These are phyloP conservation scores for Pegoplata infirma DNA, from an alignment of 2,888 invertebrate genomes.

Conservation along the genomic window DNA sequence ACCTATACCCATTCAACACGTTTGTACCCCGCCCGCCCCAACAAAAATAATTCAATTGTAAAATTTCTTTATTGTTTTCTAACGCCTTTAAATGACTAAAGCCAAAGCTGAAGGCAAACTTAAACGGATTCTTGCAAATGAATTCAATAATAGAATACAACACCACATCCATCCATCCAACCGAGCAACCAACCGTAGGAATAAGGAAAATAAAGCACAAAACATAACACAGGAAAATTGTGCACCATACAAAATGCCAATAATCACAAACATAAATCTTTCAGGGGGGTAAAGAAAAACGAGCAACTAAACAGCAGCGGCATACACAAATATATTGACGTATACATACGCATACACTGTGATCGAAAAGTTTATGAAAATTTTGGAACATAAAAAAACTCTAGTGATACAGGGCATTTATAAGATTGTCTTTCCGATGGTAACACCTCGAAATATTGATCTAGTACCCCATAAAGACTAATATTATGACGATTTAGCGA, in stretches of 20 bases:
- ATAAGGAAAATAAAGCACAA: background rate
- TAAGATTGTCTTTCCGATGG: no score
- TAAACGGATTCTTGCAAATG: constrained; percentile 2
- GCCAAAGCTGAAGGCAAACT: background rate
- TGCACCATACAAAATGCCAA: constrained; percentile 54
- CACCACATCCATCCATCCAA: no score
- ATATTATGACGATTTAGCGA: no score
- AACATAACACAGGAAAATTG: background rate
- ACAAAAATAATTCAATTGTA: constrained; percentile 54
- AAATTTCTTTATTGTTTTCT: constrained; percentile 48
- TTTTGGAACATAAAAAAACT: no score
- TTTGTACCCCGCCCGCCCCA: background rate
- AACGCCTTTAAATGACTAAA: constrained; percentile 28
- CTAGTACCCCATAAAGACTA: no score
- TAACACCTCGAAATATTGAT: no score
- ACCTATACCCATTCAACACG: no score
- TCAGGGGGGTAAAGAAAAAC: background rate
- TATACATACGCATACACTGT: background rate
- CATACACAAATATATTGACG: no score
- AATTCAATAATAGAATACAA: constrained; percentile 32
- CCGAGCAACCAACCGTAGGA: background rate
- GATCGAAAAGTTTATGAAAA: background rate
- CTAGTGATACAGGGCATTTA: no score
- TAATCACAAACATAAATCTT: constrained; percentile 61
- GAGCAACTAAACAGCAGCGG: constrained; percentile 5